phyloP scores from a whole-genome alignment of 2,797 vertebrate species.

The Margarornis squamiger region DNA sequence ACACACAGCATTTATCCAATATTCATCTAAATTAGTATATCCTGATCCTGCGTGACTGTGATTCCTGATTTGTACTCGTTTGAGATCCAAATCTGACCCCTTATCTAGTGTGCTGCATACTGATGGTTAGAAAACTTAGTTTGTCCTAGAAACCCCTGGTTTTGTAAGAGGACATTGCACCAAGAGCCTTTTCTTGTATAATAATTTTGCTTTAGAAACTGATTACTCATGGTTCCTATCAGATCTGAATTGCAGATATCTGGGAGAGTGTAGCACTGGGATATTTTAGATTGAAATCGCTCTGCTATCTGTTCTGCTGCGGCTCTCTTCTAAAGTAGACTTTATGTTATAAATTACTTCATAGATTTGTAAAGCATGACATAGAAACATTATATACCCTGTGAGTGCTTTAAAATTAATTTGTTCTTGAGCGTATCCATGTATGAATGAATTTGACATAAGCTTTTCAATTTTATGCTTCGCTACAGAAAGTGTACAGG shows the following conservation, averaged over 20 bases:
- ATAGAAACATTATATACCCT: conserved; percentile 65
- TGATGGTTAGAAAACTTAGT: background rate
- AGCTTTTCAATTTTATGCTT: conserved; percentile 69
- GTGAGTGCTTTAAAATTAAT: conserved; percentile 75
- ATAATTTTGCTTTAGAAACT: conserved; percentile 30
- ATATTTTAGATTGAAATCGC: conserved; percentile 47
- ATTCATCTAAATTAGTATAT: background rate
- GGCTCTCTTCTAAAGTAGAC: conserved; percentile 51
- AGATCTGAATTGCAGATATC: conserved; percentile 49
- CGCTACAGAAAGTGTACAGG: conserved; percentile 58
- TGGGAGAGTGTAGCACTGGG: background rate
- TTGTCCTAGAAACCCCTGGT: background rate
- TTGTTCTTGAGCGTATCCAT: conserved; percentile 65
- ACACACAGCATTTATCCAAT: background rate
- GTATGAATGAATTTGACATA: conserved; percentile 70
- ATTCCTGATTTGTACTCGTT: background rate
- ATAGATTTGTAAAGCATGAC: conserved; percentile 67
- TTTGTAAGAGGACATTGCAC: background rate
- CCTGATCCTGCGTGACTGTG: background rate
- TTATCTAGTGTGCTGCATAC: background rate
- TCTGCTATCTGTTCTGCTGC: conserved; percentile 20
- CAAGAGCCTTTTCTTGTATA: background rate
- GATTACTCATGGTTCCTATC: conserved; percentile 19
- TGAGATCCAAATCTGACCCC: background rate
- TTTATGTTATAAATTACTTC: conserved; percentile 62